These are phyloP conservation scores for Listrodromus nycthemerus DNA, from an alignment of 2,888 invertebrate genomes.

Conservation along the genomic window DNA sequence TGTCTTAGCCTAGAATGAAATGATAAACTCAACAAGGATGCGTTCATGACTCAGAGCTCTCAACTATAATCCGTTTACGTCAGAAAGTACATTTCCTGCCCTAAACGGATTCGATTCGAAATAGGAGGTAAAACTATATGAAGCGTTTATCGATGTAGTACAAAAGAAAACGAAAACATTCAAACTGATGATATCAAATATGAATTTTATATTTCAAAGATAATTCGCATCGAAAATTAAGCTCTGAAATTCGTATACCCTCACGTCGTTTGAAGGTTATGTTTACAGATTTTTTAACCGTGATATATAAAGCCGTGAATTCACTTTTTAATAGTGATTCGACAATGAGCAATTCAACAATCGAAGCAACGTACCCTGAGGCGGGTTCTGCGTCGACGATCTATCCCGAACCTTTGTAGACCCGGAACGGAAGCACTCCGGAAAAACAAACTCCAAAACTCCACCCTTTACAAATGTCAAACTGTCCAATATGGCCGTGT, in stretches of 20 bases:
- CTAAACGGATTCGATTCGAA: background rate
- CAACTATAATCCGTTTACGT: no score
- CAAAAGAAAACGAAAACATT: background rate
- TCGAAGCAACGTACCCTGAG: slow-evolving; percentile 32
- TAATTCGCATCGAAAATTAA: background rate
- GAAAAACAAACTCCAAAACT: slow-evolving; percentile 57
- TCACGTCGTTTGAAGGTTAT: slow-evolving; percentile 46
- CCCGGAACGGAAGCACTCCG: slow-evolving; percentile 53
- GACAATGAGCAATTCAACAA: background rate
- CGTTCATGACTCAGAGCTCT: background rate
- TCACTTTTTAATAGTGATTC: slow-evolving; percentile 7
- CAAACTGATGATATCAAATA: background rate
- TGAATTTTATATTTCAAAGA: background rate
- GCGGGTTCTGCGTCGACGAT: slow-evolving; percentile 33
- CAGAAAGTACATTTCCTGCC: no score
- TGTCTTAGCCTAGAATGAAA: background rate
- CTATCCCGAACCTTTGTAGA: slow-evolving; percentile 35
- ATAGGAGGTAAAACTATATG: background rate
- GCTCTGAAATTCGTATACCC: slow-evolving; percentile 10
- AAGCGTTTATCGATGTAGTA: background rate
- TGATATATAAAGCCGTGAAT: slow-evolving; percentile 4
- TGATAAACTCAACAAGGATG: background rate
- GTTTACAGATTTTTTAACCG: slow-evolving; percentile 38
- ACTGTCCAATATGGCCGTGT: slow-evolving; percentile 63
- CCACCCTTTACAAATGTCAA: slow-evolving; percentile 67